These are phyloP conservation scores for Pectinophora gossypiella DNA, from an alignment of 1,140 invertebrate genomes.

Conservation along the genomic window DNA sequence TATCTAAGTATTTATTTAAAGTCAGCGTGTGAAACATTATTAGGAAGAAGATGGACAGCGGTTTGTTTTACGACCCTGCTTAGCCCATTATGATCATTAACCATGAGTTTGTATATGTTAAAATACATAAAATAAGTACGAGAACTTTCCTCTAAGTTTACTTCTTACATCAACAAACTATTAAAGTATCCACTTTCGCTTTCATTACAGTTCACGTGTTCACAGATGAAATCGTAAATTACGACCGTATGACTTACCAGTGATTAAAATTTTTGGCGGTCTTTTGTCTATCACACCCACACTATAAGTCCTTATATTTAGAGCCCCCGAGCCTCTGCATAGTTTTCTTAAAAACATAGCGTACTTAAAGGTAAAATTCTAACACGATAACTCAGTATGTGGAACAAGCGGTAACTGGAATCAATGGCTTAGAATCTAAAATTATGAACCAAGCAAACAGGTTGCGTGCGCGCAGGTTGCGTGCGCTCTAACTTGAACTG, in stretches of 20 bases:
- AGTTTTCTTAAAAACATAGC: conserved; percentile 38
- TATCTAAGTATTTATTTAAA: too few relatives aligned
- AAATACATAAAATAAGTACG: too few relatives aligned
- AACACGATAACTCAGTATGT: conserved; percentile 34
- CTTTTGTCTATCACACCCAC: conserved; percentile 23
- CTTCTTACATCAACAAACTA: neutral
- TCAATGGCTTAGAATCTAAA: conserved; percentile 1
- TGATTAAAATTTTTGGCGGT: conserved; percentile 74
- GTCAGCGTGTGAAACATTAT: too few relatives aligned
- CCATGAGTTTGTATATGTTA: too few relatives aligned
- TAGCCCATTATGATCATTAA: too few relatives aligned
- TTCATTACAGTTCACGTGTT: neutral
- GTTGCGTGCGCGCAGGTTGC: neutral
- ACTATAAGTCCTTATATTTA: conserved; percentile 35
- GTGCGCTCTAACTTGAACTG: neutral
- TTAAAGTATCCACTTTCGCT: neutral
- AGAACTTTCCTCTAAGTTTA: neutral
- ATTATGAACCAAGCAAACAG: neutral
- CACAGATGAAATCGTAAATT: neutral
- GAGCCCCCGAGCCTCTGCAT: conserved; percentile 21
- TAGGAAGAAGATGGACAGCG: too few relatives aligned
- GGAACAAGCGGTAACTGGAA: conserved; percentile 31
- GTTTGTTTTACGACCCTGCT: too few relatives aligned
- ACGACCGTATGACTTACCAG: conserved; percentile 49
- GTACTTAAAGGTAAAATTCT: conserved; percentile 7